Base-by-base conservation (phyloP, 2,113 vertebrate species). In the Carassius auratus region DNA sequence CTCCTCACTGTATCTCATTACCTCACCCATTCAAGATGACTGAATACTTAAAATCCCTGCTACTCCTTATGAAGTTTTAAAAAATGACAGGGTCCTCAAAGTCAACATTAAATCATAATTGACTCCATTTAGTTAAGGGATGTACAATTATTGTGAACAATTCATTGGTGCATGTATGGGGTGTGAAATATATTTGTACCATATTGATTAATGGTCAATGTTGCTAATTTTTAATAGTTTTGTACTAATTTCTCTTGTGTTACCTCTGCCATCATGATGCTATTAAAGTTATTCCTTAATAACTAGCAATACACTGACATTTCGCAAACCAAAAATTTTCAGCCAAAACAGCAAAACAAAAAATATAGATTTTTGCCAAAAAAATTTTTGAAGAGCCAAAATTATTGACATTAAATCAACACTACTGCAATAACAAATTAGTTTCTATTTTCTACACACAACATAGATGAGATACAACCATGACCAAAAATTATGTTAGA, bases 1-100 rank as follows among this genome's bases (percentile, higher is more conserved):
- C 19, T 71, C 42, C 45, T 36, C 19, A 52, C 26, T 23, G 14
- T 30, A 71, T 87, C 61, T 76, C 36, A 85, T 73, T 83, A 73
- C 45, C 74, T 36, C 15, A 33, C 30, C 64, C 69, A 76, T 75
- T 68, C 48, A 61, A 50, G 17, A 50, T 48, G 48, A 75, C 21
- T 26, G 42, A 50, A 52, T 59, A 59, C 48, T 81, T 61, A 26
- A 76, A 59, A 50, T 85, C 7, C 4, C 50, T 15, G 17, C 55
- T 62, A 57, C 64, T 81, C 21, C 52, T 76, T 62, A 62, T 12
- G 61, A 23, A 66, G 19, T 42, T 74, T 30, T 23, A 61, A 42
- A 42, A 42, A 17, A 42, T 6, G 15, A 38, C n/a, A 83, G 17
- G 26, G 57, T 21, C 33, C 26, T 21, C 7, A 14, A 59, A 19